A percentile compares a stretch with the other conserved stretches of the same genome.
Evolutionary conservation across 2,113 vertebrate genomes (phyloP).

Genomic region (Nettapus auritus): DNA sequence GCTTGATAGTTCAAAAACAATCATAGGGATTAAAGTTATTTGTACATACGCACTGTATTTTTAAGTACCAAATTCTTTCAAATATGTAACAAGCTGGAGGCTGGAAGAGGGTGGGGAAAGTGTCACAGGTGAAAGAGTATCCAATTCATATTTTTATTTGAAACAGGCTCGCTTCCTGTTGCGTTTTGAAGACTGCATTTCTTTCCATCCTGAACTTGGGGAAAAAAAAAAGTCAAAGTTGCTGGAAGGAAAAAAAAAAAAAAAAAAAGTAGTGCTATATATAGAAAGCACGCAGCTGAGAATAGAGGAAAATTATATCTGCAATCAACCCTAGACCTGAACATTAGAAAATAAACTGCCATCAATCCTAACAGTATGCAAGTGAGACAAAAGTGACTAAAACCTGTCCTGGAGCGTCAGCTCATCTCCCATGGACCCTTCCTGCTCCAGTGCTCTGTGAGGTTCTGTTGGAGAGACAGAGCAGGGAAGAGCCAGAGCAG

Average conservation of each 20-base stretch:
- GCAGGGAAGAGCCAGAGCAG: background rate
- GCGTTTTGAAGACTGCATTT: background rate
- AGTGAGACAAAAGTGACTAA: background rate
- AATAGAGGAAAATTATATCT: conserved; percentile 1
- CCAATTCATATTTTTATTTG: background rate
- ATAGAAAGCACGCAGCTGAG: conserved; percentile 23
- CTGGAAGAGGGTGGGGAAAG: background rate
- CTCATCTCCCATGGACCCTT: accelerated
- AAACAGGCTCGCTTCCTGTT: background rate
- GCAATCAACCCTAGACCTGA: background rate
- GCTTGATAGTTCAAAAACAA: conserved; percentile 15
- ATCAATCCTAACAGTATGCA: background rate
- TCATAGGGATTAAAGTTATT: background rate
- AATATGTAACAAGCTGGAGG: background rate
- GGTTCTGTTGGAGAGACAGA: background rate
- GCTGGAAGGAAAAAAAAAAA: background rate
- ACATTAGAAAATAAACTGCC: background rate
- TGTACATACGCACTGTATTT: background rate
- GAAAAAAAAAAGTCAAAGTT: background rate
- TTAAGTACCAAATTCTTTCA: background rate
- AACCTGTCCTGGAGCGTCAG: background rate
- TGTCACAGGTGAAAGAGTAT: background rate
- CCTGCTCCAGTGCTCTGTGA: background rate
- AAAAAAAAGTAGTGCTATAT: background rate
- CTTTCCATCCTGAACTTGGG: background rate